phyloP scores from a whole-genome alignment of 2,888 invertebrate species.

The Lasioglossum oenotherae region DNA sequence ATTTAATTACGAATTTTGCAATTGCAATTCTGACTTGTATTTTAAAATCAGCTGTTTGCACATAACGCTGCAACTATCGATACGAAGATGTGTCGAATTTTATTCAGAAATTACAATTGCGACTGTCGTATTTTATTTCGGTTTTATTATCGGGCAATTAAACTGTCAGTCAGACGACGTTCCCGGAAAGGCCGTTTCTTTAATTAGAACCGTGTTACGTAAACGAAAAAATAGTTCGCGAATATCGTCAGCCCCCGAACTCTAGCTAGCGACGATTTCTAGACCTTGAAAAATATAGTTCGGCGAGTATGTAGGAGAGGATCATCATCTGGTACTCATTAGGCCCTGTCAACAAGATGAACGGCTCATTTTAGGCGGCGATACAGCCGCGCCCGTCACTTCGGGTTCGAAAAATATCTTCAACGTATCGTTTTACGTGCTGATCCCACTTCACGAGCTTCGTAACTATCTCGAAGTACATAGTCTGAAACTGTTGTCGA shows the following conservation, averaged over 20 bases:
- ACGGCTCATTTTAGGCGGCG: background rate
- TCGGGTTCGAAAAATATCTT: slow-evolving; percentile 4
- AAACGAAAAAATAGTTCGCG: background rate
- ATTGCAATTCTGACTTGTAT: too few species aligned
- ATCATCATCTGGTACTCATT: slow-evolving; percentile 47
- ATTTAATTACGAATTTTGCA: too few species aligned
- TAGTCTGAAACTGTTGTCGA: background rate
- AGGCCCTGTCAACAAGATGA: background rate
- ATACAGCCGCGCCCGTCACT: background rate
- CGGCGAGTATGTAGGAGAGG: background rate
- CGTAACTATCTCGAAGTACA: background rate
- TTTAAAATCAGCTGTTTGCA: too few species aligned
- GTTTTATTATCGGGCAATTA: too few species aligned
- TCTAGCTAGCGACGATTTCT: background rate
- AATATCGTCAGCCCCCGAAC: background rate
- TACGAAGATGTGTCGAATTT: too few species aligned
- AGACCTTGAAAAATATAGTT: background rate
- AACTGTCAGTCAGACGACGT: background rate
- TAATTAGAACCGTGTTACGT: background rate
- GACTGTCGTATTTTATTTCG: too few species aligned
- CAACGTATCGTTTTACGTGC: background rate
- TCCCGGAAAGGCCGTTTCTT: background rate
- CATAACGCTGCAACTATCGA: too few species aligned
- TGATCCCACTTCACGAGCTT: background rate
- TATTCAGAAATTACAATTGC: too few species aligned